Conservation (phyloP, 2,888 invertebrate species). For the Palloptera scutellata region DNA sequence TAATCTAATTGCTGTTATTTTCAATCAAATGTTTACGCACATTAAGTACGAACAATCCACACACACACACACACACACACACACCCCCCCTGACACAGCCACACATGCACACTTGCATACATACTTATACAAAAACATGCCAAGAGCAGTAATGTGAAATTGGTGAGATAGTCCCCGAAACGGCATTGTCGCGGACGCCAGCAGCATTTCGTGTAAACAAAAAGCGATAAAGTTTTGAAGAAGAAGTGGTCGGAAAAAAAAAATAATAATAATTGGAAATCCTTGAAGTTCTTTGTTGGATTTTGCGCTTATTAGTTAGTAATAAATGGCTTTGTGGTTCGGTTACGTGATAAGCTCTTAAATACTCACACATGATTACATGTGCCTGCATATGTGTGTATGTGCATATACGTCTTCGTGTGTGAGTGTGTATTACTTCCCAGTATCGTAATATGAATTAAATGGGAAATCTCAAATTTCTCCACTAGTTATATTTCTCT, state of each 20-base stretch:
- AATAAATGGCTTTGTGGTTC: constrained; percentile 10
- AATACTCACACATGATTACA: background rate
- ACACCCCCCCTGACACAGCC: too few relatives aligned
- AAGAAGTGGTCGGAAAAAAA: background rate
- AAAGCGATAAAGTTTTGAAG: background rate
- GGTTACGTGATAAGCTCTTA: constrained; percentile 15
- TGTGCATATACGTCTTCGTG: background rate
- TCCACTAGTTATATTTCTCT: too few relatives aligned
- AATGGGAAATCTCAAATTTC: too few relatives aligned
- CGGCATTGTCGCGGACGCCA: background rate
- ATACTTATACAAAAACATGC: too few relatives aligned
- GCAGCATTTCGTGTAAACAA: background rate
- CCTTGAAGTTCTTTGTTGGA: background rate
- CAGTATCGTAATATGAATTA: too few relatives aligned
- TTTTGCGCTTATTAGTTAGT: constrained; percentile 6
- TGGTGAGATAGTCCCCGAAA: background rate
- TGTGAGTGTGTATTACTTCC: background rate
- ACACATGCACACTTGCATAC: too few relatives aligned
- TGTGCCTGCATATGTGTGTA: constrained; percentile 2
- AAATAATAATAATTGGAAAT: background rate
- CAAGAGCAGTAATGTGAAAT: too few relatives aligned
- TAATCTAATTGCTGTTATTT: too few relatives aligned
- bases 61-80: too few relatives aligned
- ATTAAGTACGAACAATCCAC: too few relatives aligned
- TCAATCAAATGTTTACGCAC: too few relatives aligned